phyloP scores from a whole-genome alignment of 2,113 vertebrate species.

The Egretta garzetta region DNA sequence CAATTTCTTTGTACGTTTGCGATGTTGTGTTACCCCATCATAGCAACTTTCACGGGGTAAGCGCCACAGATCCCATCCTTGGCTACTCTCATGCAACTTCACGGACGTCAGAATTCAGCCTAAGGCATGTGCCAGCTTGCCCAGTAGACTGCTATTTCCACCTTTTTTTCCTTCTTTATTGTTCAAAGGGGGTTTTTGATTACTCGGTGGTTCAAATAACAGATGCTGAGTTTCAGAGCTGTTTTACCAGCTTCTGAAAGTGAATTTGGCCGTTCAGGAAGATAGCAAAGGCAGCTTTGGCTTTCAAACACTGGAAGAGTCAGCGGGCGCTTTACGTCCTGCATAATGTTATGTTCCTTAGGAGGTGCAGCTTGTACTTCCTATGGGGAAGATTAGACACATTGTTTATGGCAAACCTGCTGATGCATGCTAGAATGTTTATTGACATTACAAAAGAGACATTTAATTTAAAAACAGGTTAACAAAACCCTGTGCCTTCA shows the following conservation, averaged over 20 bases:
- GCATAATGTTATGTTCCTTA: not conserved
- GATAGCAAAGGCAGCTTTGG: not conserved
- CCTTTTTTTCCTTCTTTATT: not conserved
- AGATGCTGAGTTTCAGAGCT: not conserved
- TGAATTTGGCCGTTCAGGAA: not conserved
- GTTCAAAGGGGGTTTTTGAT: not conserved
- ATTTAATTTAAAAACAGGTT: not conserved
- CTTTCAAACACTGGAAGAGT: not conserved
- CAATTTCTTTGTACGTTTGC: not conserved
- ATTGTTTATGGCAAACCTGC: not conserved
- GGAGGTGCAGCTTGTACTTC: not conserved
- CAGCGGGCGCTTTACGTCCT: not conserved
- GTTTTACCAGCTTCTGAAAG: not conserved
- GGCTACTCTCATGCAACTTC: not conserved
- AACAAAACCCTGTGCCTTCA: not conserved
- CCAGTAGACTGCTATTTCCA: not conserved
- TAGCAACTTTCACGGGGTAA: not conserved
- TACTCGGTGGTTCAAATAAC: not conserved
- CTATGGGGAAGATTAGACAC: not conserved
- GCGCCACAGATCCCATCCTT: not conserved
- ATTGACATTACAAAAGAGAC: not conserved
- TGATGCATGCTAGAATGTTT: not conserved
- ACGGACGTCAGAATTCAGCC: not conserved
- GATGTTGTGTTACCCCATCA: fast-evolving
- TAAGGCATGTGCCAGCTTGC: not conserved